These are phyloP conservation scores for Chirona hameri DNA, from an alignment of 2,888 invertebrate species.

Conservation along the genomic window DNA sequence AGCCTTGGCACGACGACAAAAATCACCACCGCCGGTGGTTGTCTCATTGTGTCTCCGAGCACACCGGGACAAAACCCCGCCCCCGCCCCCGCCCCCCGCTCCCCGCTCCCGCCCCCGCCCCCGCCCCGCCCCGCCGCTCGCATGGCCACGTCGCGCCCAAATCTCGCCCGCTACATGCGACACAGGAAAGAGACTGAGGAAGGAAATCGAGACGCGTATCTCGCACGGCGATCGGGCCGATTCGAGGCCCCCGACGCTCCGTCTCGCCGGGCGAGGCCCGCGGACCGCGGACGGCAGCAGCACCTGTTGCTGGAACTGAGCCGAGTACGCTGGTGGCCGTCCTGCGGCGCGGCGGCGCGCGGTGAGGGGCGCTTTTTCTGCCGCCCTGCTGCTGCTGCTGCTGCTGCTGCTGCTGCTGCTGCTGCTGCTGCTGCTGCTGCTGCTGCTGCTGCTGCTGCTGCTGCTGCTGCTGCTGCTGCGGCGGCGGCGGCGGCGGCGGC, in stretches of 20 bases:
- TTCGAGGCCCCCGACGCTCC: too few relatives aligned
- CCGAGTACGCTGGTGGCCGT: background rate
- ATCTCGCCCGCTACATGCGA: too few relatives aligned
- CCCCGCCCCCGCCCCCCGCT: too few relatives aligned
- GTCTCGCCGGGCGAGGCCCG: too few relatives aligned
- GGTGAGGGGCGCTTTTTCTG: background rate
- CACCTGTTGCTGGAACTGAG: background rate
- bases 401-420: background rate
- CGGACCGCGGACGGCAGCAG: too few relatives aligned
- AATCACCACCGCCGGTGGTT: background rate
- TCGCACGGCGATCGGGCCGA: too few relatives aligned
- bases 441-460: background rate
- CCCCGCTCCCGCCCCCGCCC: too few relatives aligned
- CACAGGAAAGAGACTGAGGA: too few relatives aligned
- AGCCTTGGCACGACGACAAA: background rate
- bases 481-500: background rate
- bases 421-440: background rate
- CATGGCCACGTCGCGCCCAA: too few relatives aligned
- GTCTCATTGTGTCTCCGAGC: background rate
- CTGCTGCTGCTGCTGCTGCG: background rate
- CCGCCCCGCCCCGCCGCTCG: too few relatives aligned
- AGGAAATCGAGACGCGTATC: too few relatives aligned
- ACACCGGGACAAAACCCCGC: too few relatives aligned
- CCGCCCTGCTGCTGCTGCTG: background rate
- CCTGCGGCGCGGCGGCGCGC: background rate